These are phyloP conservation scores for Lysiphlebus fabarum DNA, from an alignment of 1,140 invertebrate genomes.

Conservation along the genomic window DNA sequence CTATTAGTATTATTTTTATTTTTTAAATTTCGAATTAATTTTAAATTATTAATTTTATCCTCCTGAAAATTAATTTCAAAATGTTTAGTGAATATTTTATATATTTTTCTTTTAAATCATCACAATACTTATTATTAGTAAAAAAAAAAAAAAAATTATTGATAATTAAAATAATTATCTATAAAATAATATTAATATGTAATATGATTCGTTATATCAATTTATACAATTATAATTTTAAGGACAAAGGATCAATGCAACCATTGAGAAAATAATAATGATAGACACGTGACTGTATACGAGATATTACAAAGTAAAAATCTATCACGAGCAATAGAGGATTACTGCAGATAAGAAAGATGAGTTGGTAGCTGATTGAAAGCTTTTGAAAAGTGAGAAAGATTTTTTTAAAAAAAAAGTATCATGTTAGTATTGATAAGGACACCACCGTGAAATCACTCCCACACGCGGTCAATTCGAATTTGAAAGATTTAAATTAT, in stretches of 20 bases:
- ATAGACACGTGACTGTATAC: slow-evolving; percentile 4
- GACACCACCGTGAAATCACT: slow-evolving; percentile 46
- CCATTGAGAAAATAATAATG: slow-evolving; percentile 7
- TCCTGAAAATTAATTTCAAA: background rate
- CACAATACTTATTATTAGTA: too few species aligned
- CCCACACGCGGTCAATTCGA: slow-evolving; percentile 23
- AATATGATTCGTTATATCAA: background rate
- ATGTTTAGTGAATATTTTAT: too few species aligned
- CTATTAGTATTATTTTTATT: too few species aligned
- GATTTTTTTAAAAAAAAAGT: background rate
- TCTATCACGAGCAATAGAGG: background rate
- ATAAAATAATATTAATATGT: background rate
- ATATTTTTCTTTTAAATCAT: too few species aligned
- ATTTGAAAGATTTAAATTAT: slow-evolving; percentile 17
- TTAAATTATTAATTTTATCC: too few species aligned
- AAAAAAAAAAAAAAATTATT: too few species aligned
- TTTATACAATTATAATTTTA: background rate
- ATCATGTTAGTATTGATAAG: slow-evolving; percentile 32
- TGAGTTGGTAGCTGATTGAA: background rate
- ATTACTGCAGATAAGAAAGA: background rate
- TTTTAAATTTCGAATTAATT: too few species aligned
- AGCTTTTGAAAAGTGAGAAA: background rate
- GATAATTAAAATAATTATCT: too few species aligned
- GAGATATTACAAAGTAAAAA: too few species aligned
- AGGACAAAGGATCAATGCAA: slow-evolving; percentile 1